phyloP scores from a whole-genome alignment of 2,797 vertebrate genomes.

The Anguilla pacifica region DNA sequence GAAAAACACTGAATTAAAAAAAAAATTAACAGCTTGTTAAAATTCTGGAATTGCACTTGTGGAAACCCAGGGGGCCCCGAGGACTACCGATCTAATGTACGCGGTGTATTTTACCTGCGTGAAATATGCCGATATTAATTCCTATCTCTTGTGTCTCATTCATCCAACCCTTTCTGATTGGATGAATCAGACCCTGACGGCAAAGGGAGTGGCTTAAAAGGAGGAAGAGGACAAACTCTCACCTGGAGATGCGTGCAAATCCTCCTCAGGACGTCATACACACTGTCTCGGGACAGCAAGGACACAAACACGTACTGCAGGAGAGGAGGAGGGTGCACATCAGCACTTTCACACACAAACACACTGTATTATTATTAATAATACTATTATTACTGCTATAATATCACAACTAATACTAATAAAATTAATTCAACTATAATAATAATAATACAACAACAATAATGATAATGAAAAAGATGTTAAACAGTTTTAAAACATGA shows the following conservation, averaged over 20 bases:
- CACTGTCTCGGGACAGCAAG: conserved; percentile 90
- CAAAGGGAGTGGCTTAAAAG: neutral
- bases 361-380: neutral
- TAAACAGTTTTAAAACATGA: neutral
- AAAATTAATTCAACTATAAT: neutral
- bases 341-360: neutral
- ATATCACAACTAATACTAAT: neutral
- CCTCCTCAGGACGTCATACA: conserved; percentile 87
- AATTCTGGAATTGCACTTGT: too few species aligned
- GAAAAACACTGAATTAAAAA: too few species aligned
- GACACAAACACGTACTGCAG: conserved; percentile 93
- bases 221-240: conserved; percentile 26
- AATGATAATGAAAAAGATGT: neutral
- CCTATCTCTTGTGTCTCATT: neutral
- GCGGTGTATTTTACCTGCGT: neutral
- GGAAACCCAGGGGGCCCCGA: too few species aligned
- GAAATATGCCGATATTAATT: neutral
- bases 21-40: too few species aligned
- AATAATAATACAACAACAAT: neutral
- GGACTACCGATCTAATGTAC: neutral
- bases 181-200: neutral
- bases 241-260: conserved; percentile 97
- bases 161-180: neutral
- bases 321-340: neutral
- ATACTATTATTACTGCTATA: neutral